These are phyloP conservation scores for Polydrusus tereticollis DNA, from an alignment of 2,888 invertebrate genomes.

Conservation along the genomic window DNA sequence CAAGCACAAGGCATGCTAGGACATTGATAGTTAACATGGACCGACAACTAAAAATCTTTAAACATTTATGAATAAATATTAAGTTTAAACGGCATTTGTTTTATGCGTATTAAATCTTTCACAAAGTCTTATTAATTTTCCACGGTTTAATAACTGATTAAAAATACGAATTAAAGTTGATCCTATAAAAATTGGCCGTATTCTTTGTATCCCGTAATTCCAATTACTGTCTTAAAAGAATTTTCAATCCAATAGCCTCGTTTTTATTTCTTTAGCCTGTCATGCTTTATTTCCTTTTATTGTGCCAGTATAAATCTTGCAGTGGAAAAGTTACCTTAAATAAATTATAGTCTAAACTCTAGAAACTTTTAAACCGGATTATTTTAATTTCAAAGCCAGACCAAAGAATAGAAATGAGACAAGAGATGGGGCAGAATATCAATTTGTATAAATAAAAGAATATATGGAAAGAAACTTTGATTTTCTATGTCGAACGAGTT, in stretches of 20 bases:
- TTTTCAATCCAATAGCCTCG: not conserved
- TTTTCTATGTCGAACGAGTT: not conserved
- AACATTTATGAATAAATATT: no score
- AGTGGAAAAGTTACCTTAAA: conserved; percentile 16
- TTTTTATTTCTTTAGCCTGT: conserved; percentile 5
- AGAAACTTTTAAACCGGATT: conserved; percentile 13
- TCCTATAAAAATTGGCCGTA: not conserved
- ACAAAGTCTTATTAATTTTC: no score
- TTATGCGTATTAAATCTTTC: no score
- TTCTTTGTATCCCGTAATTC: not conserved
- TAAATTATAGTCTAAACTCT: conserved; percentile 12
- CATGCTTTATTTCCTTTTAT: conserved; percentile 11
- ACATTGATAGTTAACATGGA: no score
- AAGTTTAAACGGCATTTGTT: no score
- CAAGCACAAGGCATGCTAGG: no score
- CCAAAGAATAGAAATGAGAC: conserved; percentile 2
- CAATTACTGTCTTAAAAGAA: conserved; percentile 17
- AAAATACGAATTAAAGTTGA: not conserved
- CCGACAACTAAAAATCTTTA: no score
- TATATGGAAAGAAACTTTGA: not conserved
- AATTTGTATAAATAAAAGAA: not conserved
- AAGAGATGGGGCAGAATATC: not conserved
- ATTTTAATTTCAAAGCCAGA: conserved; percentile 7
- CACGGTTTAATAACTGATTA: not conserved
- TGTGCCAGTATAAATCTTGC: not conserved